These are phyloP conservation scores for Mirza zaza DNA, from an alignment of 2,113 vertebrate genomes.

Conservation along the genomic window DNA sequence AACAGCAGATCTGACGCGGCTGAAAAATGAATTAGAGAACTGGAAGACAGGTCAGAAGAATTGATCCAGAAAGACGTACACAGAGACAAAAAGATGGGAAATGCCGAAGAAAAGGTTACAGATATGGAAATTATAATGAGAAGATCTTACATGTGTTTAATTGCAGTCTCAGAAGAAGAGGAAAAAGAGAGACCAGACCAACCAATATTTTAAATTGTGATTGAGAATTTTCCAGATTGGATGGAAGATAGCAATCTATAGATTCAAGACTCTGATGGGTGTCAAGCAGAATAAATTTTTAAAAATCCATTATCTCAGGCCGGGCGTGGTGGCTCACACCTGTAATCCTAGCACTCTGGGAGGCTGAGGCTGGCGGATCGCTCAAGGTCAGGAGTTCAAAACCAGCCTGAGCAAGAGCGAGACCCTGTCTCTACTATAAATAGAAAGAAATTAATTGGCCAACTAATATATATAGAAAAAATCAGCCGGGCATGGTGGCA, in stretches of 20 bases:
- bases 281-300: not conserved
- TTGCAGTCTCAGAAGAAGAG: not conserved
- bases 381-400: too few relatives aligned
- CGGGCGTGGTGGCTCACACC: too few relatives aligned
- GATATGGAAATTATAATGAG: not conserved
- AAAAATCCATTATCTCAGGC: not conserved
- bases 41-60: not conserved
- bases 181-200: not conserved
- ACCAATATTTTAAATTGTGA: not conserved
- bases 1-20: not conserved
- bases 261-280: not conserved
- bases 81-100: not conserved
- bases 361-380: too few relatives aligned
- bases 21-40: conserved; percentile 11
- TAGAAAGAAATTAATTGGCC: too few relatives aligned
- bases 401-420: too few relatives aligned
- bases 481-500: too few relatives aligned
- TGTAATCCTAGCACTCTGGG: too few relatives aligned
- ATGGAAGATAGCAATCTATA: not conserved
- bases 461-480: too few relatives aligned
- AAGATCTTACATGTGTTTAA: not conserved
- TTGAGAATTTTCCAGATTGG: conserved; percentile 12
- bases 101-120: not conserved
- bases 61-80: not conserved
- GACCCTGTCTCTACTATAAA: too few relatives aligned